These are phyloP conservation scores for Odontocerum albicorne DNA, from an alignment of 2,888 invertebrate genomes.

Conservation along the genomic window DNA sequence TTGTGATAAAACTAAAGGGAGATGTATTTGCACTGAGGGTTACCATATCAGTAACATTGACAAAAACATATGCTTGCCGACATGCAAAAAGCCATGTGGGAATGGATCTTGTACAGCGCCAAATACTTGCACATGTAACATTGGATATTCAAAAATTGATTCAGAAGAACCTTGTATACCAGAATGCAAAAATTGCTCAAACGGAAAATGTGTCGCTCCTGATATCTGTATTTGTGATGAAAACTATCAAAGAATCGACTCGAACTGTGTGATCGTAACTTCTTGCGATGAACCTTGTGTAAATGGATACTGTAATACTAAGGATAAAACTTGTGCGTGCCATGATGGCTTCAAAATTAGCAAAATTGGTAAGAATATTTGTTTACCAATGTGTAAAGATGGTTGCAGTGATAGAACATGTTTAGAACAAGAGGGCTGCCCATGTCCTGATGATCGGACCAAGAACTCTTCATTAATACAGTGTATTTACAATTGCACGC, in stretches of 20 bases:
- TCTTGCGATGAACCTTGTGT: no score
- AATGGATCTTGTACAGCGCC: constrained; percentile 38
- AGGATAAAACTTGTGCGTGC: no score
- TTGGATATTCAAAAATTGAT: constrained; percentile 31
- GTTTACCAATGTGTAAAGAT: background rate
- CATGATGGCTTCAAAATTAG: no score
- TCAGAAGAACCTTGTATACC: constrained; percentile 17
- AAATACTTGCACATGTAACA: constrained; percentile 37
- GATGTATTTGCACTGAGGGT: constrained; percentile 17
- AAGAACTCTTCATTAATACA: no score
- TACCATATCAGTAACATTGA: constrained; percentile 12
- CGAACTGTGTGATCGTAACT: no score
- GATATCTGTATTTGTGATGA: constrained; percentile 29
- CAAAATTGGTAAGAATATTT: background rate
- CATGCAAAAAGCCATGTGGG: constrained; percentile 36
- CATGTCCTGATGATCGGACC: no score
- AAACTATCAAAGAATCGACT: background rate
- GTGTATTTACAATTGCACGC: no score
- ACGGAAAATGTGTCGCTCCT: constrained; percentile 30
- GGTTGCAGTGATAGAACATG: no score
- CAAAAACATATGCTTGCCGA: constrained; percentile 37
- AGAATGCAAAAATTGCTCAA: constrained; percentile 14
- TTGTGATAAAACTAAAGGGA: constrained; percentile 8
- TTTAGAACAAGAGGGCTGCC: no score
- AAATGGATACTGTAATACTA: no score